A percentile compares a stretch with the other conserved stretches of the same genome.
Evolutionary conservation across 2,888 invertebrate genomes (phyloP).

Genomic region (Polydrusus tereticollis): DNA sequence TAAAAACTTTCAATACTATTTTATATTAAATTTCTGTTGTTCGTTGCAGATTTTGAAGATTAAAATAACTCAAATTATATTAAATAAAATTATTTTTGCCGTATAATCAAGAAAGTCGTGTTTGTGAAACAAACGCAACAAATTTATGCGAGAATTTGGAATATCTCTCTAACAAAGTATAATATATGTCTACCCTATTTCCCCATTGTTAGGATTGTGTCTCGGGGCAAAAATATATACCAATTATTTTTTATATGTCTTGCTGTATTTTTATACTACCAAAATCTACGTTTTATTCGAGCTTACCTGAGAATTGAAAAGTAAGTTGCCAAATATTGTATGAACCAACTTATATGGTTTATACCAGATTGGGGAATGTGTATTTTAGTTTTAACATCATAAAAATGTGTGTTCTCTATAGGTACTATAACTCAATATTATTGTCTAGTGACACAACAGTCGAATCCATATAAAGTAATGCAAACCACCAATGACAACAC

Average conservation of each 20-base stretch:
- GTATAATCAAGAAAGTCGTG: conserved; percentile 52
- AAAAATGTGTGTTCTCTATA: too few relatives aligned
- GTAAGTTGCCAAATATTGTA: background rate
- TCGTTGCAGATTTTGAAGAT: background rate
- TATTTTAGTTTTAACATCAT: background rate
- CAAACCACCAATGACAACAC: too few relatives aligned
- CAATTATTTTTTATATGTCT: conserved; percentile 40
- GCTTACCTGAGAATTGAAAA: conserved; percentile 5
- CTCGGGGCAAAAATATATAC: conserved; percentile 26
- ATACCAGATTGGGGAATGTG: background rate
- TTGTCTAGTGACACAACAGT: too few relatives aligned
- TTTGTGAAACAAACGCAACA: conserved; percentile 59
- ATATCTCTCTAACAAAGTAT: conserved; percentile 63
- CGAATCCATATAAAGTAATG: too few relatives aligned
- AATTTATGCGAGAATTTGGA: conserved; percentile 63
- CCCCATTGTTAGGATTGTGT: conserved; percentile 45
- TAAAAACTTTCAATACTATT: too few relatives aligned
- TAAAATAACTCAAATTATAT: background rate
- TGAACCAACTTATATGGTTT: background rate
- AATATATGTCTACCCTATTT: conserved; percentile 65
- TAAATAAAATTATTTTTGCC: conserved; percentile 56
- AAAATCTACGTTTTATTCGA: background rate
- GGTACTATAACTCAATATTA: too few relatives aligned
- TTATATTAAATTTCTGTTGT: too few relatives aligned
- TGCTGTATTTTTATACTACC: conserved; percentile 20